Percentiles rank a stretch among this genome's conserved stretches.
These are phyloP conservation scores for Boulengeromyrus knoepffleri DNA, from an alignment of 2,113 vertebrate species.

Conservation along the genomic window DNA sequence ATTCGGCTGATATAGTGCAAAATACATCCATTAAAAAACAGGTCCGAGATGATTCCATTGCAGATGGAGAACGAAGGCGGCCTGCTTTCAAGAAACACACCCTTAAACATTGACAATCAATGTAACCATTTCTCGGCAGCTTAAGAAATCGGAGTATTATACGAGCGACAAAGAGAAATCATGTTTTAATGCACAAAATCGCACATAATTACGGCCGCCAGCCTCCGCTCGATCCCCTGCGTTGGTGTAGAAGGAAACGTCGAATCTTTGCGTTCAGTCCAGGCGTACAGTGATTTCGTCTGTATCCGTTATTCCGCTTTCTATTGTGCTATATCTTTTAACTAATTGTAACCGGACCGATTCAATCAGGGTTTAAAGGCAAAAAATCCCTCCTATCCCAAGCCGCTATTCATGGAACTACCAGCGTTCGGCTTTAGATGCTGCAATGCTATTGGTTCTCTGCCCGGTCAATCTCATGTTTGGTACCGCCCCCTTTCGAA, in stretches of 20 bases:
- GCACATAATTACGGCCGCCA: neutral
- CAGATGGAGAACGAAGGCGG: slow-evolving; percentile 25
- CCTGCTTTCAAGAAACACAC: slow-evolving; percentile 38
- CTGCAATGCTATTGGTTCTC: neutral
- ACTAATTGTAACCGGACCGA: slow-evolving; percentile 23
- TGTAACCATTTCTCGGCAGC: slow-evolving; percentile 45
- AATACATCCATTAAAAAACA: neutral
- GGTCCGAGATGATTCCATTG: neutral
- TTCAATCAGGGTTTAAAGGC: slow-evolving; percentile 24
- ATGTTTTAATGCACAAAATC: slow-evolving; percentile 1
- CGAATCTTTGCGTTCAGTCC: neutral
- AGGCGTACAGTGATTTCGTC: neutral
- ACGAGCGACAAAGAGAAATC: neutral
- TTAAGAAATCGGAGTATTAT: slow-evolving; percentile 28
- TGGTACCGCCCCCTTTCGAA: neutral
- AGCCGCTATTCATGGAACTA: neutral
- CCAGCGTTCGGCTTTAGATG: neutral
- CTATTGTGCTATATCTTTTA: slow-evolving; percentile 18
- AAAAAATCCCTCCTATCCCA: slow-evolving; percentile 12
- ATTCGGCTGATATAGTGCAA: slow-evolving; percentile 19
- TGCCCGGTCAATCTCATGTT: neutral
- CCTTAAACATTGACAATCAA: slow-evolving; percentile 42
- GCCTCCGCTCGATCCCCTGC: neutral
- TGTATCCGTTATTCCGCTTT: neutral
- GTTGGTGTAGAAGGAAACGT: neutral